Evolutionary conservation across 2,797 vertebrate species (phyloP).

Genomic region (Vipera latastei): DNA sequence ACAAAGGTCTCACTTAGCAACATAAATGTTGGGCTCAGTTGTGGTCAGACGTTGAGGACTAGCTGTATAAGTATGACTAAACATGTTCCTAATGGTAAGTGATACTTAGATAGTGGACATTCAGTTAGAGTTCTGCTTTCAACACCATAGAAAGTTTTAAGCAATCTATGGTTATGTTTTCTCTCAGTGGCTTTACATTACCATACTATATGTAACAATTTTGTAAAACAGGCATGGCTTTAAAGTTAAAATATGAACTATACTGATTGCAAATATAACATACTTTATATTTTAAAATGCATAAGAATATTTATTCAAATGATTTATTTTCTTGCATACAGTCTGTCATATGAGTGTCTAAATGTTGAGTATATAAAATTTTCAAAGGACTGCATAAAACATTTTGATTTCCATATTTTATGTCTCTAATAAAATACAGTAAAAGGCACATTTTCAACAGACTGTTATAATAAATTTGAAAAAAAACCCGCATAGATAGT

Average conservation of each 20-base stretch:
- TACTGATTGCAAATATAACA: background rate
- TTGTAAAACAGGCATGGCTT: background rate
- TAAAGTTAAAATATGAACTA: background rate
- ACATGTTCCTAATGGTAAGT: background rate
- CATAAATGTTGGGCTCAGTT: background rate
- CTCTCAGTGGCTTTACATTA: background rate
- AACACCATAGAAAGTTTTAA: background rate
- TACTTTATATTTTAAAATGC: background rate
- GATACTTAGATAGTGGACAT: background rate
- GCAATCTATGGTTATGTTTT: background rate
- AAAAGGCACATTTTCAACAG: conserved; percentile 2
- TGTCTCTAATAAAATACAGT: conserved; percentile 19
- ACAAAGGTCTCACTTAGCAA: background rate
- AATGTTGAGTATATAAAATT: conserved; percentile 8
- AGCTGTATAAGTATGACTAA: background rate
- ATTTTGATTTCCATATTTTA: conserved; percentile 14
- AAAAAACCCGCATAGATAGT: background rate
- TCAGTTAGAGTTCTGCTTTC: background rate
- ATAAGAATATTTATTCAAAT: background rate
- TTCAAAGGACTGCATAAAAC: background rate
- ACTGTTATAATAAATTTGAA: conserved; percentile 5
- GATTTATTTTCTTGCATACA: background rate
- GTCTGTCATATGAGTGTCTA: conserved; percentile 1
- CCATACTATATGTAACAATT: background rate
- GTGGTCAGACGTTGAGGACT: background rate